Evolutionary conservation across 2,888 invertebrate species (phyloP), one percentile per base, ranked within the genome.

Genomic region (Xestia c-nigrum): DNA sequence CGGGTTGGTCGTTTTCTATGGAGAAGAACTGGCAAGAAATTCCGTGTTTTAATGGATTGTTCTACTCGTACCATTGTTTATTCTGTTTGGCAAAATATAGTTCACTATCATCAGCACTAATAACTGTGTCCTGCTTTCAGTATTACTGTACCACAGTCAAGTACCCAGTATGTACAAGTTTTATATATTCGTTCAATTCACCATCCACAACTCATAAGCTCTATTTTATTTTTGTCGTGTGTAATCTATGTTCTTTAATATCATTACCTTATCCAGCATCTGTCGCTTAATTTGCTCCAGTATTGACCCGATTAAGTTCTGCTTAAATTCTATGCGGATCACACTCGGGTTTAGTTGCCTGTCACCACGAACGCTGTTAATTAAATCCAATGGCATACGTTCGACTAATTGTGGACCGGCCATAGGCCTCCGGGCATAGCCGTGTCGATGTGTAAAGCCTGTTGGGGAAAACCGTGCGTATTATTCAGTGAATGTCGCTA

Each of bases 311-410:
- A 66, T 84, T 64, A 63, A 40, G 43, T 73, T 70, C 16, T 72
- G 64, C 57, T 66, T 66, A 66, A 83, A 80, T 68, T 64, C 63
- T 71, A 43, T 80, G 63, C 40, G 4, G 84, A 21, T 61, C 64
- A 77, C 21, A 59, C 50, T 66, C 52, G 31, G 61, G 59, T 80
- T 67, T 79, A 68, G 61, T 63, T 72, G 38, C 71, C 61, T 71
- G 81, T 76, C 73, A 81, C 77, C 47, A 73, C 72, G 63, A 68
- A 70, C 47, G 66, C 67, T 63, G 74, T 80, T 84, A 80, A 84
- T 84, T 82, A 72, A 82, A 74, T 80, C 80, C 71, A 40, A 74
- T 68, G 63, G 85, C 71, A 64, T 84, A 71, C 67, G 84, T 80
- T 71, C 71, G 69, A 68, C 84, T 82, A 80, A 82, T 84, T 84